Evolutionary conservation across 2,888 invertebrate species (phyloP).

Genomic region (Nemurella pictetii): DNA sequence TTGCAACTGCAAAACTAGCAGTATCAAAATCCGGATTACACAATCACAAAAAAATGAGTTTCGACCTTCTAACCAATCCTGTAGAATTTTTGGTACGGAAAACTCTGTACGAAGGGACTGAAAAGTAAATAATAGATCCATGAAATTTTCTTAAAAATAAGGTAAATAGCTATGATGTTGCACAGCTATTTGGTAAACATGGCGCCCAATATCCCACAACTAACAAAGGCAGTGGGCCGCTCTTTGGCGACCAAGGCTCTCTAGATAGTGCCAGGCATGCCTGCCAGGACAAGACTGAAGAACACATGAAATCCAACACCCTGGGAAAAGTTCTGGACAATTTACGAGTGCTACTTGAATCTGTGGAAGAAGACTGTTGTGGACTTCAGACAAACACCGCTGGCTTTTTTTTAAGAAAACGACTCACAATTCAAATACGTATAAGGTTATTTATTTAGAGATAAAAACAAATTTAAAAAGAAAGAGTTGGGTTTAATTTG

Average conservation of each 20-base stretch:
- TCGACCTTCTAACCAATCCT: no score
- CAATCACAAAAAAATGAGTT: no score
- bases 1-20: no score
- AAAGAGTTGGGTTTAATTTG: not conserved
- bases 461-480: not conserved
- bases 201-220: no score
- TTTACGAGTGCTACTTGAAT: slow-evolving; percentile 19
- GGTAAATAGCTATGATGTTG: no score
- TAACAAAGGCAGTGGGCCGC: no score
- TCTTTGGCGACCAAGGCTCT: not conserved
- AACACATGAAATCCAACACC: slow-evolving; percentile 21
- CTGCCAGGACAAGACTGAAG: not conserved
- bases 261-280: not conserved
- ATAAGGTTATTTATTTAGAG: not conserved
- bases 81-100: no score
- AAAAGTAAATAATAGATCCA: no score
- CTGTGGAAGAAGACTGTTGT: not conserved
- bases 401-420: slow-evolving; percentile 1
- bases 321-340: not conserved
- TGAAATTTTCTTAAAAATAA: no score
- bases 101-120: no score
- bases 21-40: no score
- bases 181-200: no score
- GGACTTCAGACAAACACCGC: slow-evolving; percentile 1
- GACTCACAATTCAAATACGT: not conserved